Conservation (phyloP, 2,888 invertebrate species). For the Acronicta psi region DNA sequence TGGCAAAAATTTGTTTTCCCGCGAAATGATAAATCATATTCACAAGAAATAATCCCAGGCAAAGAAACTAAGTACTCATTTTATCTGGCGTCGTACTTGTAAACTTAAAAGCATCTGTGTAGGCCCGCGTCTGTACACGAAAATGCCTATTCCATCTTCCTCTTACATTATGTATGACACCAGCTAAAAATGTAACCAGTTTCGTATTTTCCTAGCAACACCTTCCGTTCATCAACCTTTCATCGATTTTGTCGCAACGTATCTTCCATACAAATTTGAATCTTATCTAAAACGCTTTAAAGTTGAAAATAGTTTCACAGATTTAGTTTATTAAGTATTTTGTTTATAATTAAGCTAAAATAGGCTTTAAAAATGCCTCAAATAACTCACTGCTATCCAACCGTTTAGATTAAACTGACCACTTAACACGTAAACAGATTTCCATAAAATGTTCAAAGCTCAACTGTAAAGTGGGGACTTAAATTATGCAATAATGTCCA, state of each 20-base stretch:
- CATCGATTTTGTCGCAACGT: slow-evolving; percentile 61
- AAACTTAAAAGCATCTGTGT: slow-evolving; percentile 18
- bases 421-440: slow-evolving; percentile 34
- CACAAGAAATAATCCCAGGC: slow-evolving; percentile 9
- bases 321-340: slow-evolving; percentile 12
- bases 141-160: slow-evolving; percentile 30
- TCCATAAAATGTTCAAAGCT: slow-evolving; percentile 18
- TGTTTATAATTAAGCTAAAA: slow-evolving; percentile 26
- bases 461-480: slow-evolving; percentile 5
- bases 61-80: slow-evolving; percentile 11
- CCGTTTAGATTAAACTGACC: slow-evolving; percentile 43
- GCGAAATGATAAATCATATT: slow-evolving; percentile 31
- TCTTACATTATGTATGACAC: slow-evolving; percentile 36
- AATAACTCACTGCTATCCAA: slow-evolving; percentile 34
- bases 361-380: slow-evolving; percentile 41
- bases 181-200: slow-evolving; percentile 50
- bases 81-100: slow-evolving; percentile 10
- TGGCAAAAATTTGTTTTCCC: slow-evolving; percentile 11
- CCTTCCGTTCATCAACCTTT: slow-evolving; percentile 65
- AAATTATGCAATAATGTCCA: neutral
- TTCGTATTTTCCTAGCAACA: slow-evolving; percentile 54
- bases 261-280: slow-evolving; percentile 23
- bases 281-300: neutral
- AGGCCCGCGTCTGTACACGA: neutral
- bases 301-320: slow-evolving; percentile 18